Evolutionary conservation across 1,140 invertebrate species (phyloP).

Genomic region (Homalodisca vitripennis): DNA sequence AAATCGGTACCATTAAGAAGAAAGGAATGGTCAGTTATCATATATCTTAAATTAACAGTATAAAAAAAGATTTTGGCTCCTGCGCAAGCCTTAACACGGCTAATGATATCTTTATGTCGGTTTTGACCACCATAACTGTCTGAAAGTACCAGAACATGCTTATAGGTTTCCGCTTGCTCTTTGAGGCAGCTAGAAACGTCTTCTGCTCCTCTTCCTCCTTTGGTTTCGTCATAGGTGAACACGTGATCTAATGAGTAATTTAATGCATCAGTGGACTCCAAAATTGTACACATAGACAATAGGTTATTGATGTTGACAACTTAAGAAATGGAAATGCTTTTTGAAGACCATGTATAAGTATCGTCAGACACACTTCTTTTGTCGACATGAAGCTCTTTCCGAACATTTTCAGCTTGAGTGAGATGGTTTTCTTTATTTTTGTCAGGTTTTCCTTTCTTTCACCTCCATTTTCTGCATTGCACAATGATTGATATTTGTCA

Average conservation of each 20-base stretch:
- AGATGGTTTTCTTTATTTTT: constrained; percentile 37
- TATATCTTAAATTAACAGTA: constrained; percentile 42
- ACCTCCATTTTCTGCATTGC: constrained; percentile 6
- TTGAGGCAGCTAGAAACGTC: constrained; percentile 16
- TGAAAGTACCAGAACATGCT: constrained; percentile 35
- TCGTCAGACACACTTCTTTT: constrained; percentile 22
- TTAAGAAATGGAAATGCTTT: constrained; percentile 41
- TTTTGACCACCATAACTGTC: constrained; percentile 38
- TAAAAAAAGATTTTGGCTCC: constrained; percentile 36
- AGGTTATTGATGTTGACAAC: constrained; percentile 37
- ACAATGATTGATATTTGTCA: constrained; percentile 35
- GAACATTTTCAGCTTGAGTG: constrained; percentile 35
- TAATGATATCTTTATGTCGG: constrained; percentile 41
- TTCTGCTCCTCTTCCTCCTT: constrained; percentile 24
- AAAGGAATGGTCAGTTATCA: constrained; percentile 42
- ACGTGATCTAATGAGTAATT: background rate
- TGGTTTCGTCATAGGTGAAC: constrained; percentile 24
- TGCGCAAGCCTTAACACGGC: constrained; percentile 39
- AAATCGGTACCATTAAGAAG: constrained; percentile 37
- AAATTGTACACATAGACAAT: constrained; percentile 42
- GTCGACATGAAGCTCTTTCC: constrained; percentile 32
- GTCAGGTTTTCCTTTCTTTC: constrained; percentile 29
- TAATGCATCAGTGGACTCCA: constrained; percentile 23
- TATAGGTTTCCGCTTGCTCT: background rate
- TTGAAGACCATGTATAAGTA: constrained; percentile 36